Conservation (phyloP, 2,797 vertebrate genomes). For the Anabas testudineus region DNA sequence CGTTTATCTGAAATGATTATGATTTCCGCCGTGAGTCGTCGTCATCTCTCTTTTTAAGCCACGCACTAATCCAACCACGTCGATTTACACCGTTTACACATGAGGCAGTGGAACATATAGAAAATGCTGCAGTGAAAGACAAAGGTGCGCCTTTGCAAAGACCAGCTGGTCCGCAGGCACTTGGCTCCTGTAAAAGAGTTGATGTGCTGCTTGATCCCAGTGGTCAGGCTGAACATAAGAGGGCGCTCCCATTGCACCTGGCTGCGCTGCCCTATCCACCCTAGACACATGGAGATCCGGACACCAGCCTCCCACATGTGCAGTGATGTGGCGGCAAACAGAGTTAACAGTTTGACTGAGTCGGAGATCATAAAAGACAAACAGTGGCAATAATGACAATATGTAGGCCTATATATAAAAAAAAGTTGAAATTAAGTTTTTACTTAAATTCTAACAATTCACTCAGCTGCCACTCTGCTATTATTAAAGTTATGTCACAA, state of each 20-base stretch:
- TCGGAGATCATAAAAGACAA: neutral
- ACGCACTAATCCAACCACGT: conserved; percentile 6
- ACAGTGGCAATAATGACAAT: neutral
- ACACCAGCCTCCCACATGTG: conserved; percentile 66
- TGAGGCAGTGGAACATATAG: conserved; percentile 21
- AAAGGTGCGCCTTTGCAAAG: conserved; percentile 50
- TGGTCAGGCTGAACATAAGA: conserved; percentile 90
- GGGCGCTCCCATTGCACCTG: conserved; percentile 91
- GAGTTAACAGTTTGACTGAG: conserved; percentile 4
- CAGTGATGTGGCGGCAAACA: conserved; percentile 31
- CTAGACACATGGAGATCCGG: conserved; percentile 69
- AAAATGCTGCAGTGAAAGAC: conserved; percentile 20
- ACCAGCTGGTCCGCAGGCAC: conserved; percentile 68
- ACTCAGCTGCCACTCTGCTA: too few species aligned
- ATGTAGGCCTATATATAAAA: neutral
- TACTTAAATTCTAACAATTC: neutral
- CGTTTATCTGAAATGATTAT: conserved; percentile 4
- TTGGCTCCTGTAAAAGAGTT: conserved; percentile 68
- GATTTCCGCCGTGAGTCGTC: neutral
- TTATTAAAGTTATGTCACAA: neutral
- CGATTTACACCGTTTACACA: conserved; percentile 28
- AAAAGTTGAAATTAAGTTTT: neutral
- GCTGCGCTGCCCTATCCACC: conserved; percentile 81
- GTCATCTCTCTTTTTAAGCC: conserved; percentile 14
- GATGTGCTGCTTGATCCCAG: conserved; percentile 82